Evolutionary conservation across 2,113 vertebrate species (phyloP), one percentile per base, ranked within the genome.

Genomic region (Dinomys branickii): DNA sequence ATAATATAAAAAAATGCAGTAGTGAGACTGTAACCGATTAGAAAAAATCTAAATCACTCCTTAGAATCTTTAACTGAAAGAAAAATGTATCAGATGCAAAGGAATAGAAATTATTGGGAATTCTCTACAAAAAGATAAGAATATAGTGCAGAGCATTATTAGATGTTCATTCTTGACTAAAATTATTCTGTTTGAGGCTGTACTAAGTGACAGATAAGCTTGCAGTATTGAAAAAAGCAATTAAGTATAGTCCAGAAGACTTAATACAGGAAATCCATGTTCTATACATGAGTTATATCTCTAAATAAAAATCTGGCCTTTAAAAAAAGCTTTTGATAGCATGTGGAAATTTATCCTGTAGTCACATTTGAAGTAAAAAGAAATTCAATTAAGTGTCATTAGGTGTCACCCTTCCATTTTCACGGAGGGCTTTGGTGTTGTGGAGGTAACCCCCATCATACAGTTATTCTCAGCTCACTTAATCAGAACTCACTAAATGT

Each of bases 201-300:
- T 61, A 11, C 11, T 90, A 91, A 89, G 41, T 65, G 7, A 16
- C 30, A 33, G 28, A 26, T 78, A 59, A 54, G 11, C 3, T 91
- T 69, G 33, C 4, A 28, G 35, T 90, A 77, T 54, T 85, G 78
- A 71, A 58, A 84, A 82, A 91, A 91, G 3, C 38, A 85, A 67
- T 73, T 58, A 58, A 77, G 73, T 47, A 12, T 24, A 90, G 12
- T 3, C 58, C 0, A 24, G 10, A 47, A 67, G 30, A 38, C 38
- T 88, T 85, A 50, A 47, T 14, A 33, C 3, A 77, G 52, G 52
- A 78, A 63, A 63, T 50, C 69, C 0, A 11, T 59, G 11, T 88
- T 91, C 82, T 85, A 83, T 82, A 84, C 56, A 44, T 69, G 83
- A 89, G 77, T 56, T 65, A 44, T 59, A 63, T 87, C 80, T 92